These are phyloP conservation scores for Scolopax bukidnonensis DNA, from an alignment of 2,797 vertebrate species.

Conservation along the genomic window DNA sequence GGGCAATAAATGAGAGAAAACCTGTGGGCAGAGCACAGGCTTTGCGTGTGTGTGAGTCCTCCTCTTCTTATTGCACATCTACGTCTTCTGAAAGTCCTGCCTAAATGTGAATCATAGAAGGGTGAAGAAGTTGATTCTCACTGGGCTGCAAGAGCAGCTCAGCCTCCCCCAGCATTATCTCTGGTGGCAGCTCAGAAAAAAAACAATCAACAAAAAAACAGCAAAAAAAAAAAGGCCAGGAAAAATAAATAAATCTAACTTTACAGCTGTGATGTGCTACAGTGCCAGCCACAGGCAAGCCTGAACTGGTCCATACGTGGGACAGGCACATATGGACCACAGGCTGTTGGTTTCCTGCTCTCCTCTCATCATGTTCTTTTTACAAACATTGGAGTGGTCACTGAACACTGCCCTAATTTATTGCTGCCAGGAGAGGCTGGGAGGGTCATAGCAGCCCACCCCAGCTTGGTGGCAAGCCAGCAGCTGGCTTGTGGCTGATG, in stretches of 20 bases:
- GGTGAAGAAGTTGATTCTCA: not conserved
- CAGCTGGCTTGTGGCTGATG: accelerated
- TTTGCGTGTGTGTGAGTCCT: not conserved
- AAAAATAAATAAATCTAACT: not conserved
- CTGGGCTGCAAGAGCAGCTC: accelerated
- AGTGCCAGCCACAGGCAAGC: accelerated
- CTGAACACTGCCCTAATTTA: not conserved
- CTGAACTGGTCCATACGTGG: accelerated
- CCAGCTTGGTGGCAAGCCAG: accelerated
- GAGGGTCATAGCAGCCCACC: not conserved
- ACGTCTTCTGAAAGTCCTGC: not conserved
- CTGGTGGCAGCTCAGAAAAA: not conserved
- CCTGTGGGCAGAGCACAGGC: accelerated
- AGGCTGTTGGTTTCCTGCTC: not conserved
- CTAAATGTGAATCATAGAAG: not conserved
- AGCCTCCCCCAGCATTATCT: not conserved
- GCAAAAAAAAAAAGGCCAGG: too few relatives aligned
- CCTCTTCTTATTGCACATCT: accelerated
- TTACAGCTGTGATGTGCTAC: not conserved
- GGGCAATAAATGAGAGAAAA: not conserved
- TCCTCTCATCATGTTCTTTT: not conserved
- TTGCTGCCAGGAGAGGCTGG: not conserved
- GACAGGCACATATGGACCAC: not conserved
- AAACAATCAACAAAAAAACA: not conserved
- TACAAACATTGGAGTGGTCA: not conserved